Evolutionary conservation across 2,797 vertebrate genomes (phyloP), one percentile per base, ranked within the genome.

Genomic region (Cossypha caffra): DNA sequence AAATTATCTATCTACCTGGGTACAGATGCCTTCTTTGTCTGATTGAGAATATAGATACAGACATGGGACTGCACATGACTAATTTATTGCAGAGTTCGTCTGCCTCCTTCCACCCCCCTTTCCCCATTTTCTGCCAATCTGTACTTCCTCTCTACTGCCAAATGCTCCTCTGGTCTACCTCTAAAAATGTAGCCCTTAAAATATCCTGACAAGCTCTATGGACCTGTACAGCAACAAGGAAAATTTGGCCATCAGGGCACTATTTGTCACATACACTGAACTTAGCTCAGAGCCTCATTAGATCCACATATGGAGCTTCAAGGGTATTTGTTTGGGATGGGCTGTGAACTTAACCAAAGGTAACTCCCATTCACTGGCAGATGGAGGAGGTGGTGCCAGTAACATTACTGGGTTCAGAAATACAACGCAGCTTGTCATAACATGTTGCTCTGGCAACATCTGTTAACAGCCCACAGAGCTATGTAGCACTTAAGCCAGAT

Each of bases 371-470:
- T 96, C 74, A 58, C 77, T 84, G 67, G 76, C 59, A 93, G 90
- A 81, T 75, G 74, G 76, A 94, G 76, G 76, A 90, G 88, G 83
- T 81, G 77, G 63, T 90, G 90, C 88, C 79, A 86, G 55, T 76
- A 95, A 83, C 90, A 75, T 88, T 77, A 26, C 76, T 75, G 83
- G 89, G 84, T 83, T 95, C 94, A 95, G 74, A 96, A 93, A 95
- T 90, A 86, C 80, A 92, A 86, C 79, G 66, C 59, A 92, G 54
- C 95, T 59, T 95, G 95, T 95, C 92, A 86, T 86, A 96, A 95
- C 94, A 97, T 92, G 93, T 90, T 93, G 88, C 92, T 95, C 93
- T 95, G 93, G 93, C 93, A 97, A 95, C 92, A 95, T 95, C 93
- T 96, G 90, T 79, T 95, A 96, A 75, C 93, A 96, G 55, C 92